phyloP scores from a whole-genome alignment of 2,888 invertebrate genomes.

The Rhodophaea formosa region DNA sequence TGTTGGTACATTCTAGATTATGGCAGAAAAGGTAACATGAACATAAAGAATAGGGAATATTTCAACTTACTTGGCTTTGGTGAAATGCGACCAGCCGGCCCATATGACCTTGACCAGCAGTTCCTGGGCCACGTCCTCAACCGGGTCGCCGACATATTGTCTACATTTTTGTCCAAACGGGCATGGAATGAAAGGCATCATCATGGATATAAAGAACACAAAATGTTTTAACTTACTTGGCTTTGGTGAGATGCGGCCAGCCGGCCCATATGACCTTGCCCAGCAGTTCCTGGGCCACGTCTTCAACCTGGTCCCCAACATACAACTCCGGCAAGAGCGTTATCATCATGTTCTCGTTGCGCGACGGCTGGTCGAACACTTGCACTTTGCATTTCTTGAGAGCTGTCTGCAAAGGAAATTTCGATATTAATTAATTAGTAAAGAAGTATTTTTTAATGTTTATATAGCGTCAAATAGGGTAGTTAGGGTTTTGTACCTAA shows the following conservation, averaged over 20 bases:
- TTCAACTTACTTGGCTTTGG: constrained; percentile 89
- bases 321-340: constrained; percentile 72
- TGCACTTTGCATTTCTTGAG: constrained; percentile 87
- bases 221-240: constrained; percentile 83
- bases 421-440: not conserved
- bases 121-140: constrained; percentile 80
- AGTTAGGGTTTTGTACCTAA: too few species aligned
- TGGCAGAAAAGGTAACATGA: too few species aligned
- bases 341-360: constrained; percentile 91
- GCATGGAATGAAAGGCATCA: too few species aligned
- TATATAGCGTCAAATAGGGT: too few species aligned
- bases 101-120: constrained; percentile 88
- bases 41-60: too few species aligned
- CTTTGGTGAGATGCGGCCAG: constrained; percentile 97
- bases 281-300: constrained; percentile 83
- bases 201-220: too few species aligned
- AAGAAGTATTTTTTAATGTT: too few species aligned
- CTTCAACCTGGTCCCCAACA: constrained; percentile 62
- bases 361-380: constrained; percentile 93
- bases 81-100: constrained; percentile 96
- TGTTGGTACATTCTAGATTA: too few species aligned
- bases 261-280: constrained; percentile 89
- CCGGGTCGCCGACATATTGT: constrained; percentile 55
- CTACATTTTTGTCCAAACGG: too few species aligned
- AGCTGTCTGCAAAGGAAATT: constrained; percentile 72